Conservation (phyloP, 1,140 invertebrate genomes). For the Aphaenogaster rudis region DNA sequence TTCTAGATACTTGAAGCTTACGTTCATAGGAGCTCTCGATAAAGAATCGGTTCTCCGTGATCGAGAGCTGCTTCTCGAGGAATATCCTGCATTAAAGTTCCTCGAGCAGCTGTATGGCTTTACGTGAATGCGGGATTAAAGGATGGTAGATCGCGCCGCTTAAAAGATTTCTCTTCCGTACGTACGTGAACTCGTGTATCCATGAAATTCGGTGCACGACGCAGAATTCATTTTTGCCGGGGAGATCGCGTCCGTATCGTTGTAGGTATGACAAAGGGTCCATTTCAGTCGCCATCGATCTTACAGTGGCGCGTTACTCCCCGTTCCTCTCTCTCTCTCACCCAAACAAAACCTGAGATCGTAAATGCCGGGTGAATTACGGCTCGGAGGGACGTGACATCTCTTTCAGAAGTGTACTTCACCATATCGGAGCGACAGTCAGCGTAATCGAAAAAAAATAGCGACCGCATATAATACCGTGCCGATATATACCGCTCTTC, state of each 20-base stretch:
- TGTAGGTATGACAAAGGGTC: conserved; percentile 50
- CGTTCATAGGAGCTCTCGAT: conserved; percentile 12
- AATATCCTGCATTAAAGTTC: conserved; percentile 25
- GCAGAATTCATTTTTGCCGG: conserved; percentile 53
- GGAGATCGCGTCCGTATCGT: conserved; percentile 33
- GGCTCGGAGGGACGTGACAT: conserved; percentile 40
- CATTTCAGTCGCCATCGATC: conserved; percentile 54
- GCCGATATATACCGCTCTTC: background rate
- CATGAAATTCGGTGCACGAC: conserved; percentile 48
- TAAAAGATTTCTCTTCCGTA: conserved; percentile 19
- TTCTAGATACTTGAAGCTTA: conserved; percentile 1
- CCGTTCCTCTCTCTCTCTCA: background rate
- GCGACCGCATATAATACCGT: conserved; percentile 17
- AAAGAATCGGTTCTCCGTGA: conserved; percentile 39
- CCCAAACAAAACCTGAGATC: conserved; percentile 47
- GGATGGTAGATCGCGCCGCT: conserved; percentile 13
- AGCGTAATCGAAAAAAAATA: conserved; percentile 61
- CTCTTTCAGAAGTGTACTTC: conserved; percentile 36
- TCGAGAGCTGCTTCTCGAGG: background rate
- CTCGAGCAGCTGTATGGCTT: conserved; percentile 18
- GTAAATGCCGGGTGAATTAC: conserved; percentile 66
- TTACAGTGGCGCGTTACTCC: conserved; percentile 58
- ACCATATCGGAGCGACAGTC: conserved; percentile 27
- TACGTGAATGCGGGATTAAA: conserved; percentile 27
- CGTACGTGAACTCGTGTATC: conserved; percentile 20